Percentiles rank a stretch among this genome's conserved stretches.
phyloP scores from a whole-genome alignment of 2,888 invertebrate genomes.

The Epistrophe eligans region DNA sequence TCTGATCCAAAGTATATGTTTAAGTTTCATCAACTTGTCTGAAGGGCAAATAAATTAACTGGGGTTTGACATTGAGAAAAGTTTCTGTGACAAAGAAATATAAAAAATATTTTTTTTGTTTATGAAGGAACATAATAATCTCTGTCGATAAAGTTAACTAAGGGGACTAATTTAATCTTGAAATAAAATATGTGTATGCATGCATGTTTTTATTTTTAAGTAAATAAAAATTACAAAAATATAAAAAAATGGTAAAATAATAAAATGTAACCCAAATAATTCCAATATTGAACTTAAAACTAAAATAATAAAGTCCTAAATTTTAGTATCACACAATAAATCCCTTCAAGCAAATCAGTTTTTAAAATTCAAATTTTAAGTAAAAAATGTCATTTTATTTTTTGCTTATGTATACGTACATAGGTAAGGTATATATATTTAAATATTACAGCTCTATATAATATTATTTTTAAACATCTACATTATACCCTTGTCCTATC shows the following conservation, averaged over 20 bases:
- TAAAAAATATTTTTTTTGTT: background rate
- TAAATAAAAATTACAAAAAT: no score
- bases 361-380: conserved; percentile 1
- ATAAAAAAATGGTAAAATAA: no score
- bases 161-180: background rate
- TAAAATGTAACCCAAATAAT: no score
- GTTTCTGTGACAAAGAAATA: background rate
- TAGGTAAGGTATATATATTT: background rate
- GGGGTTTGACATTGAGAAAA: background rate
- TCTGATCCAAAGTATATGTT: background rate
- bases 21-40: conserved; percentile 1
- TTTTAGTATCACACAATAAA: conserved; percentile 14
- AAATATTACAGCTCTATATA: background rate
- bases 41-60: background rate
- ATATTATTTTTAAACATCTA: conserved; percentile 21
- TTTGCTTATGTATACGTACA: no score
- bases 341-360: background rate
- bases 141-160: background rate
- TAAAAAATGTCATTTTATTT: background rate
- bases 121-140: background rate
- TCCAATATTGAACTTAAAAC: no score
- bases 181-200: background rate
- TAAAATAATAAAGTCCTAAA: no score
- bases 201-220: no score
- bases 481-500: conserved; percentile 2